Percentiles rank a stretch among this genome's conserved stretches.
These are phyloP conservation scores for Microctenopoma steveboyesi DNA, from an alignment of 2,797 vertebrate genomes.

Conservation along the genomic window DNA sequence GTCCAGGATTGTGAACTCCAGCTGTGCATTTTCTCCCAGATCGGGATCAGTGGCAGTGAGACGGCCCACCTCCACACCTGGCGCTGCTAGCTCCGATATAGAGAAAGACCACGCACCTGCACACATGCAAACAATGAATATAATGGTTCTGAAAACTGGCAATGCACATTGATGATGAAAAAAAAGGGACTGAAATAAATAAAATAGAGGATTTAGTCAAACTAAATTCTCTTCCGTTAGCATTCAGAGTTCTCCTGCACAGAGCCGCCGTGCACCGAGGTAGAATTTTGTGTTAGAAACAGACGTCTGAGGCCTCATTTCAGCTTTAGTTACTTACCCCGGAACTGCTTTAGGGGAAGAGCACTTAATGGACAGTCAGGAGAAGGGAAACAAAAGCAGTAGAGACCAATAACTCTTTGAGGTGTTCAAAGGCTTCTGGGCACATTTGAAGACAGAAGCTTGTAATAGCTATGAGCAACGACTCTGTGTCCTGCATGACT, in stretches of 20 bases:
- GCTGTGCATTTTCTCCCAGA: slow-evolving; percentile 87
- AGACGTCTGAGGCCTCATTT: background rate
- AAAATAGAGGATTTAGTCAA: too few species aligned
- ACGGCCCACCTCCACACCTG: slow-evolving; percentile 89
- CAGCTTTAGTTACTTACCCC: background rate
- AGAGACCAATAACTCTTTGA: too few species aligned
- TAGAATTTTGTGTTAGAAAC: background rate
- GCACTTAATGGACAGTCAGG: too few species aligned
- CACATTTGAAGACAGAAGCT: too few species aligned
- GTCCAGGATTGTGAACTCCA: slow-evolving; percentile 89
- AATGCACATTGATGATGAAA: slow-evolving; percentile 22
- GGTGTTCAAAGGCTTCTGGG: too few species aligned
- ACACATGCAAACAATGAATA: slow-evolving; percentile 15
- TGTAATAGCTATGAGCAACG: too few species aligned
- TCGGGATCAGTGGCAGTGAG: slow-evolving; percentile 89
- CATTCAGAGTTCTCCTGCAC: background rate
- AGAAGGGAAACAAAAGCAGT: too few species aligned
- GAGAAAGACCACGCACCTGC: slow-evolving; percentile 91
- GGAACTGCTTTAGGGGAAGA: background rate
- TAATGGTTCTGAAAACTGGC: slow-evolving; percentile 8
- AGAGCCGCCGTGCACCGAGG: slow-evolving; percentile 1
- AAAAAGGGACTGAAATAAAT: too few species aligned
- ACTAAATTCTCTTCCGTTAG: too few species aligned
- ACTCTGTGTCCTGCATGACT: too few species aligned
- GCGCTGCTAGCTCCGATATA: slow-evolving; percentile 87